Evolutionary conservation across 2,797 vertebrate genomes (phyloP).

Genomic region (Benthosema pterotum): DNA sequence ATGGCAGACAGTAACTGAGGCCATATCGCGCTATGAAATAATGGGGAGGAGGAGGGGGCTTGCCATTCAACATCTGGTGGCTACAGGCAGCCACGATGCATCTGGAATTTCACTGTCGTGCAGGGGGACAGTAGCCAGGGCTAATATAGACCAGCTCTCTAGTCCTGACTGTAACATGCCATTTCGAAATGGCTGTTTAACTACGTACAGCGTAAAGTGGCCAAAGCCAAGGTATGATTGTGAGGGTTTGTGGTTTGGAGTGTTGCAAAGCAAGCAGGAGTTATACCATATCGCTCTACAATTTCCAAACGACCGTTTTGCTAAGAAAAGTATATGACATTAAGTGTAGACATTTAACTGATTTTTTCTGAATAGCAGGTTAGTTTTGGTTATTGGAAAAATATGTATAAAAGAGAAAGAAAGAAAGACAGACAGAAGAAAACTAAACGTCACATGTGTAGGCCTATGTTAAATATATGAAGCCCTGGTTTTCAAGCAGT

Average conservation of each 20-base stretch:
- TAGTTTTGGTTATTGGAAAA: too few species aligned
- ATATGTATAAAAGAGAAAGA: too few species aligned
- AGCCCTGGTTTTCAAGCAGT: too few species aligned
- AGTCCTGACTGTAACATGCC: conserved; percentile 48
- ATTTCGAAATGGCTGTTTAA: conserved; percentile 70
- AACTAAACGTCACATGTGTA: too few species aligned
- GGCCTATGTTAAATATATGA: too few species aligned
- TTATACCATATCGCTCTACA: conserved; percentile 32
- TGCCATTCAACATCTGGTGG: conserved; percentile 76
- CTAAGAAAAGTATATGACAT: conserved; percentile 27
- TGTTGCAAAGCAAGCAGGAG: conserved; percentile 63
- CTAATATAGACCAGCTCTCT: conserved; percentile 56
- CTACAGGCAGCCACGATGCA: conserved; percentile 66
- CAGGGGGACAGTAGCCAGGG: conserved; percentile 55
- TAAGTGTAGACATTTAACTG: conserved; percentile 3
- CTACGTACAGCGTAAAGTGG: too few species aligned
- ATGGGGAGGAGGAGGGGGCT: conserved; percentile 53
- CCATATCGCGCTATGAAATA: conserved; percentile 34
- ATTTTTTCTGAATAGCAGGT: background rate
- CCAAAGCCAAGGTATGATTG: conserved; percentile 52
- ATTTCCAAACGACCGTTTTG: conserved; percentile 66
- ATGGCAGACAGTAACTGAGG: conserved; percentile 40
- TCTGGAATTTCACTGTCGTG: conserved; percentile 72
- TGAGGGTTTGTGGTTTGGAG: conserved; percentile 62
- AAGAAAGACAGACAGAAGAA: too few species aligned